Evolutionary conservation across 23 tunicate genomes (phyloP).

Genomic region (Styela clava): DNA sequence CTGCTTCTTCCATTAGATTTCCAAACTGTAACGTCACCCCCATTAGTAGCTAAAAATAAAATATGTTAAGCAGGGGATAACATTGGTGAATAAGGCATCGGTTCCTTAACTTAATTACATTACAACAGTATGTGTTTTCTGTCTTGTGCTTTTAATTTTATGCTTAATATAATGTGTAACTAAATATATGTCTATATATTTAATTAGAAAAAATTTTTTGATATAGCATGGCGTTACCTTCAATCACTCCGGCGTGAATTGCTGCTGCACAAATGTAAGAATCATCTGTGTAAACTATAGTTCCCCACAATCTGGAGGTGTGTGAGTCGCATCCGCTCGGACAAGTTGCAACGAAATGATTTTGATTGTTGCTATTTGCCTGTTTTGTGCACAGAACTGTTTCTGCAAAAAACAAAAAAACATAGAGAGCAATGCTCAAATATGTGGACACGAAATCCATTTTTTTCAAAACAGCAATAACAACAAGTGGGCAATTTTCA

Average conservation of each 20-base stretch:
- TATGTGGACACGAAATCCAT: too few species aligned
- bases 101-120: too few species aligned
- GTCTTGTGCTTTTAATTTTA: too few species aligned
- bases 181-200: too few species aligned
- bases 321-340: conserved; percentile 54
- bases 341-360: conserved; percentile 24
- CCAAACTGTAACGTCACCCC: conserved; percentile 57
- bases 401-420: neutral
- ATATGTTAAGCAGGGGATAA: neutral
- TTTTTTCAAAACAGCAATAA: too few species aligned
- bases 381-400: conserved; percentile 27
- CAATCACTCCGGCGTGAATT: conserved; percentile 59
- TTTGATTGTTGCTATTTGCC: conserved; percentile 11
- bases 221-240: too few species aligned
- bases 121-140: too few species aligned
- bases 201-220: too few species aligned
- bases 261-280: conserved; percentile 80
- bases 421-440: too few species aligned
- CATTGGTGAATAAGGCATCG: too few species aligned
- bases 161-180: too few species aligned
- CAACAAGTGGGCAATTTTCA: too few species aligned
- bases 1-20: conserved; percentile 21
- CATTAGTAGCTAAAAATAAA: conserved; percentile 38
- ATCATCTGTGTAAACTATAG: conserved; percentile 52
- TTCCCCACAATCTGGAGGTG: conserved; percentile 52